Base-by-base conservation (phyloP, 2,113 vertebrate genomes). In the Bufo bufo region DNA sequence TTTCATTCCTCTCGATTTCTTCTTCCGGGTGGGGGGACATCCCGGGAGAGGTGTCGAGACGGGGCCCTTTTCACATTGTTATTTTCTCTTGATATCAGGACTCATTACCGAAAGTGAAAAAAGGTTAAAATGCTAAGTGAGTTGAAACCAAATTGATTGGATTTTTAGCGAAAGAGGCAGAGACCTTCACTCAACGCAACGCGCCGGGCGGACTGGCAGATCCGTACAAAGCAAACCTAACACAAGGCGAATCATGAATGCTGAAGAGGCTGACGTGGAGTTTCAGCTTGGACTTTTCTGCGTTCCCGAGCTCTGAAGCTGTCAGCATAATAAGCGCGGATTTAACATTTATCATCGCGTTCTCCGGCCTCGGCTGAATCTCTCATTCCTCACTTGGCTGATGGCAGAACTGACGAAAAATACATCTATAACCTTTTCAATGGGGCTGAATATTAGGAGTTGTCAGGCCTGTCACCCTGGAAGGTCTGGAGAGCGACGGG, bases 61-160 rank as follows among this genome's bases (percentile, higher is more conserved):
- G 45, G 58, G 80, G 58, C 50, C 71, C 81, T 63, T 77, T 83
- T 75, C 78, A 87, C 61, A 87, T 71, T 49, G 56, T 81, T 87
- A 82, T 87, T 82, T 87, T 78, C 81, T 88, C 87, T 83, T 52
- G 54, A 59, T 88, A 84, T 83, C 69, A 9, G 56, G 87, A 77
- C 87, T 88, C 87, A 88, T 88, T 88, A 84, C 58, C 1, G 69
- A 83, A 56, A 78, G 71, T 77, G 87, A 88, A 19, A 65, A 84
- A 77, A 84, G 87, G 87, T 88, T 88, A 88, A 77, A 84, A 84
- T 84, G 81, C 47, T 88, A 84, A 88, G 72, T 84, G 81, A 77
- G 81, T 71, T 65, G 79, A 65, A 63, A 75, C 54, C 80, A 23
- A 72, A 82, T 77, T 88, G 87, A 88, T 88, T 84, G 87, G 87